Evolutionary conservation across 2,888 invertebrate genomes (phyloP).

Genomic region (Diogma glabrata): DNA sequence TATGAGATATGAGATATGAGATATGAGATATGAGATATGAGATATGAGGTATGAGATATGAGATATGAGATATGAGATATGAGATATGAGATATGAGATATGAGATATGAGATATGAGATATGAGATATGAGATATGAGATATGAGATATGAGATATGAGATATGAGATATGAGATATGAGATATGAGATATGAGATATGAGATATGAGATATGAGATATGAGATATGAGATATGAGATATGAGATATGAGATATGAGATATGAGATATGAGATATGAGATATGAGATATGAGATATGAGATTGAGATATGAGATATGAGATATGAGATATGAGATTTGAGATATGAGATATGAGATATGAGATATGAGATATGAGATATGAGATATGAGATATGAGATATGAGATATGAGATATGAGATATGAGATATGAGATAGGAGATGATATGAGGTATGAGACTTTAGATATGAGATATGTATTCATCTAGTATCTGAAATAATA

Average conservation of each 20-base stretch:
- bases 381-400: background rate
- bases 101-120: background rate
- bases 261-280: background rate
- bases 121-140: background rate
- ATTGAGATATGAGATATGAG: background rate
- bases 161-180: background rate
- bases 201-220: background rate
- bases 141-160: background rate
- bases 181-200: background rate
- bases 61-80: background rate
- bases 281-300: background rate
- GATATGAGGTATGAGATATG: background rate
- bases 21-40: background rate
- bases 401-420: background rate
- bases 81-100: background rate
- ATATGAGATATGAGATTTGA: background rate
- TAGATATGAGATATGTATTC: background rate
- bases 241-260: background rate
- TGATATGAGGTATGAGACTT: background rate
- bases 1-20: background rate
- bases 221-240: background rate
- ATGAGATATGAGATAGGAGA: background rate
- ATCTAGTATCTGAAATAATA: too few relatives aligned
- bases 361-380: background rate
- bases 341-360: background rate